Evolutionary conservation across 37 sponge, comb jelly and placozoan genomes (phyloP), one percentile per base, ranked within the genome.

Genomic region (Crambe crambe): DNA sequence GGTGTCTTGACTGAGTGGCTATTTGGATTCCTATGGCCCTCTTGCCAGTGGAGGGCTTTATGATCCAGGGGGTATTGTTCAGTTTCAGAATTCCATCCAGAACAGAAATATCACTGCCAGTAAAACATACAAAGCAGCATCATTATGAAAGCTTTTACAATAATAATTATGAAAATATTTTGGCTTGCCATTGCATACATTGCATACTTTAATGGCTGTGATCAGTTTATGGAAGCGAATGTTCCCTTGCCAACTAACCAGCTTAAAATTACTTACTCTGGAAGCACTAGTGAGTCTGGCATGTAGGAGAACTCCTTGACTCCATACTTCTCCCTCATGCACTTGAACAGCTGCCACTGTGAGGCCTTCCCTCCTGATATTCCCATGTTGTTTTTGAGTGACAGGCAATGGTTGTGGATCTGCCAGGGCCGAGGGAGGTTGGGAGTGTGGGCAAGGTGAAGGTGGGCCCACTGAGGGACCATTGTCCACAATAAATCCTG

Each of bases 401-500:
- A 30, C 22, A 95, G 72, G 44, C 95, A 95, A 75, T 95, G 95
- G 67, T 95, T 95, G 84, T 95, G 95, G 22, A 95, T 63, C 81
- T 95, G 95, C 95, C 95, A 95, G 4, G 82, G 81, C 36, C 85
- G 83, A 27, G 92, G 95, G 51, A 84, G 70, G 56, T 60, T 32
- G 2, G 54, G 59, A 4, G 78, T 69, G 58, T 67, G 18, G 10
- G 71, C 76, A 22, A 32, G 47, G 42, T 81, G 79, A 15, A 95
- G 34, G 75, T 72, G 80, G 59, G 84, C 84, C 95, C 91, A 91
- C 73, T 91, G 95, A 17, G 95, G 95, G 1, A 91, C 67, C 89
- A 95, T 87, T 21, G 86, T 85, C 95, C 95, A 95, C 32, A 95
- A 57, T 35, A 95, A 83, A 80, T 94, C 94, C 92, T 91, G 39